Base-by-base conservation (phyloP, 1,140 invertebrate genomes). In the Drosophila guanche region DNA sequence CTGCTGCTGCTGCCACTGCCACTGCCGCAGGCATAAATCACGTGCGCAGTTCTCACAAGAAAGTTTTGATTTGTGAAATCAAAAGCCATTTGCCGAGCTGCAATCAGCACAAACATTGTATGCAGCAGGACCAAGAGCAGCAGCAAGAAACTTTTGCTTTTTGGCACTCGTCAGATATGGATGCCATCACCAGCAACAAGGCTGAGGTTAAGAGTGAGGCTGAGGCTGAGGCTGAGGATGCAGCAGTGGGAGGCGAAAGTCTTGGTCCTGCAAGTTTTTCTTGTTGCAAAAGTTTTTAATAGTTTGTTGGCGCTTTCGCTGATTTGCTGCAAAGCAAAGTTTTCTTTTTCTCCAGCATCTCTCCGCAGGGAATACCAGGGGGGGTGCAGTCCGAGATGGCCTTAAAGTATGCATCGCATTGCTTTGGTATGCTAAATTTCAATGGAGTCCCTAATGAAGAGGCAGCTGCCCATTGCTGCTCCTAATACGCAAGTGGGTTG, bases 31-130 rank as follows among this genome's bases (percentile, higher is more conserved):
- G 84, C 89, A 90, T 90, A 90, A 90, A 90, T 90, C 89, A 90
- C 89, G 89, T 89, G 79, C 79, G 59, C 37, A 29, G 45, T 69
- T 72, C 43, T 65, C 84, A 88, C 78, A 90, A 84, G 71, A 90
- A 90, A 90, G 80, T 90, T 90, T 90, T 90, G 89, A 90, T 90
- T 90, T 90, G 84, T 86, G 85, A 90, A 90, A 90, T 90, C 89
- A 90, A 90, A 90, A 90, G 89, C 89, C 84, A 90, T 90, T 90
- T 90, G 85, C 89, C 77, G 84, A 80, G 69, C 80, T 90, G 89
- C 85, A 90, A 90, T 90, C 89, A 90, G 89, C 89, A 84, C 84
- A 90, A 90, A 90, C 89, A 90, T 90, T 90, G 89, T 88, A 75
- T 81, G 70, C 76, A 79, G 65, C 69, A 58, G 74, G 41, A 55